Evolutionary conservation across 2,888 invertebrate genomes (phyloP).

Genomic region (Epirrhoe tristata): DNA sequence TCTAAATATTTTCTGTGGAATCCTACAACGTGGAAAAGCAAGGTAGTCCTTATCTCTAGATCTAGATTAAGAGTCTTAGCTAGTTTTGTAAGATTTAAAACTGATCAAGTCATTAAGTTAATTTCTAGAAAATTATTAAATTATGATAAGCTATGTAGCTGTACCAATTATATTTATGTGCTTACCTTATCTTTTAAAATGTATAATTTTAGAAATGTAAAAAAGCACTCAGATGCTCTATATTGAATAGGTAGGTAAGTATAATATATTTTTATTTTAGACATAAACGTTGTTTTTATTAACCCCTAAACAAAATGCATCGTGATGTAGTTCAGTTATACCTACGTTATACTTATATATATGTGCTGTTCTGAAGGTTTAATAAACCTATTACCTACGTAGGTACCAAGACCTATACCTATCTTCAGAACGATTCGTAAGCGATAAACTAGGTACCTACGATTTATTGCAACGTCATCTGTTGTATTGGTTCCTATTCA

Average conservation of each 20-base stretch:
- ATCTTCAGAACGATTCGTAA: too few relatives aligned
- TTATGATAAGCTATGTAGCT: not conserved
- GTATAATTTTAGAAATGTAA: not conserved
- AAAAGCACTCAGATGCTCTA: not conserved
- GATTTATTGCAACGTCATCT: too few relatives aligned
- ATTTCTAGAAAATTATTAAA: slow-evolving; percentile 3
- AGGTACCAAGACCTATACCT: too few relatives aligned
- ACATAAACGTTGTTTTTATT: not conserved
- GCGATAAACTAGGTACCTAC: too few relatives aligned
- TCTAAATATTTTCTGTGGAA: not conserved
- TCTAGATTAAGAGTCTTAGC: not conserved
- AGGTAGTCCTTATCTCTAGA: not conserved
- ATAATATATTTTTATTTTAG: not conserved
- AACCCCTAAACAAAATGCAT: not conserved
- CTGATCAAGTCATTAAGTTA: slow-evolving; percentile 24
- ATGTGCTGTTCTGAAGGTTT: too few relatives aligned
- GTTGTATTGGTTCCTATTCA: too few relatives aligned
- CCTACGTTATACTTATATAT: too few relatives aligned
- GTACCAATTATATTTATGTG: not conserved
- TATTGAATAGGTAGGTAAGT: not conserved
- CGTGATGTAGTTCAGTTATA: not conserved
- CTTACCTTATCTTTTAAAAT: not conserved
- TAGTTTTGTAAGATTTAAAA: slow-evolving; percentile 4
- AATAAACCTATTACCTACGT: too few relatives aligned
- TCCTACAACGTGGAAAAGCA: not conserved